Evolutionary conservation across 1,140 invertebrate genomes (phyloP), one percentile per base, ranked within the genome.

Genomic region (Galleria mellonella): DNA sequence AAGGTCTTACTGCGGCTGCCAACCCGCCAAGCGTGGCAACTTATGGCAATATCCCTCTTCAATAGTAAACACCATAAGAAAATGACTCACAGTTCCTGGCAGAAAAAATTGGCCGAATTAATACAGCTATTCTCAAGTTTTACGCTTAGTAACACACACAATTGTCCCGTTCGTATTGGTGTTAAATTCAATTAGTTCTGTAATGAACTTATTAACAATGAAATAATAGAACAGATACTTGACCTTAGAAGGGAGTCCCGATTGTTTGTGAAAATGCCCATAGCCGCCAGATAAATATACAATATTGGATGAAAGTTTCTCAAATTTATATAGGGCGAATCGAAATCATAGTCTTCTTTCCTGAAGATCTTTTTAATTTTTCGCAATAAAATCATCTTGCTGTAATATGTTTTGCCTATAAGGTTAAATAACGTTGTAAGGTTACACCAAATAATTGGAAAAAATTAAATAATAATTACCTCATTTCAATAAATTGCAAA

Each of bases 211-310:
- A 10, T 2, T n/a, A 2, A n/a, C 2, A 31, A 31, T 2, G 4
- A 33, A 10, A 30, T 17, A 15, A 31, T 32, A 23, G 11, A 15
- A 1, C 9, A 47, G 31, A 33, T 23, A 23, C 17, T 23, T 23
- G 10, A 72, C 70, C 70, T 71, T 14, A 63, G 15, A 15, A 37
- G 32, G 10, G 65, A 67, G 0, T 67, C 38, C 9, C 32, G 40
- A 10, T 74, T 72, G n/a, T 59, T 63, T 41, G 69, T 73, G 40
- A 76, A 76, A 28, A 76, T 56, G 5, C 72, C 72, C 43, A 67
- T 60, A 5, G 55, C 29, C 0, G 51, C 44, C 0, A 71, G 46
- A 36, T 65, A 55, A 1, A 73, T 32, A 13, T 51, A 42, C 0
- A 76, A n/a, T 23, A 72, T 67, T 1, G 72, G 72, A 42, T 76